A percentile compares a stretch with the other conserved stretches of the same genome.
These are phyloP conservation scores for Gobiocypris rarus DNA, from an alignment of 2,113 vertebrate species.

Conservation along the genomic window DNA sequence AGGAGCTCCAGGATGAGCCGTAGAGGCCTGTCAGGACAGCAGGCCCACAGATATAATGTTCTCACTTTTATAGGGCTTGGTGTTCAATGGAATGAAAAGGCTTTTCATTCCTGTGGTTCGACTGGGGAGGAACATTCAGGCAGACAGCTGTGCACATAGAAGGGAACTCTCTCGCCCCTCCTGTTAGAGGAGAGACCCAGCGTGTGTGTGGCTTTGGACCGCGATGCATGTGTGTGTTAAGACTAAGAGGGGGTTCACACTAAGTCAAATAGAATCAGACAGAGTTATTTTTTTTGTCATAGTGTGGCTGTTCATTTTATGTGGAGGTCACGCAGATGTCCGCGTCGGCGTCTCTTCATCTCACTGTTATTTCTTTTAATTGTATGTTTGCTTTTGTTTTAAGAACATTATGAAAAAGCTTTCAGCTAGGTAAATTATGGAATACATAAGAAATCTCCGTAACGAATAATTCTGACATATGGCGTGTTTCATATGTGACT, in stretches of 20 bases:
- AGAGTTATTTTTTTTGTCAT: conserved; percentile 34
- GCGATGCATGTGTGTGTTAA: conserved; percentile 19
- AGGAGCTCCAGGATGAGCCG: conserved; percentile 15
- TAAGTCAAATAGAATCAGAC: conserved; percentile 39
- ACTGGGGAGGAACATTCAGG: conserved; percentile 30
- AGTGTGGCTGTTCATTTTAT: conserved; percentile 32
- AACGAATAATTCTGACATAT: neutral
- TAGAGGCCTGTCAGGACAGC: conserved; percentile 2
- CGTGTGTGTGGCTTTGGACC: conserved; percentile 38
- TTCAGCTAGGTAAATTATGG: neutral
- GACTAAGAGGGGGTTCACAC: conserved; percentile 46
- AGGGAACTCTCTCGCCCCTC: conserved; percentile 28
- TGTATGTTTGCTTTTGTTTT: conserved; percentile 24
- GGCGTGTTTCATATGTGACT: neutral
- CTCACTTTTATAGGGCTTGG: conserved; percentile 24
- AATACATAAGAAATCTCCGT: conserved; percentile 5
- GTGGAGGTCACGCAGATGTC: conserved; percentile 51
- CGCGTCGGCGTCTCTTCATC: conserved; percentile 28
- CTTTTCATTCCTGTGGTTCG: conserved; percentile 29
- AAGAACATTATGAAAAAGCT: neutral
- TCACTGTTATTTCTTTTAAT: conserved; percentile 33
- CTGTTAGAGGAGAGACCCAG: conserved; percentile 30
- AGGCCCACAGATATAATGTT: conserved; percentile 29
- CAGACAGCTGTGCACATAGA: conserved; percentile 50
- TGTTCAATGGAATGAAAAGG: conserved; percentile 50